Evolutionary conservation across 2,888 invertebrate species (phyloP), one percentile per base, ranked within the genome.

Genomic region (Drosophila mercatorum): DNA sequence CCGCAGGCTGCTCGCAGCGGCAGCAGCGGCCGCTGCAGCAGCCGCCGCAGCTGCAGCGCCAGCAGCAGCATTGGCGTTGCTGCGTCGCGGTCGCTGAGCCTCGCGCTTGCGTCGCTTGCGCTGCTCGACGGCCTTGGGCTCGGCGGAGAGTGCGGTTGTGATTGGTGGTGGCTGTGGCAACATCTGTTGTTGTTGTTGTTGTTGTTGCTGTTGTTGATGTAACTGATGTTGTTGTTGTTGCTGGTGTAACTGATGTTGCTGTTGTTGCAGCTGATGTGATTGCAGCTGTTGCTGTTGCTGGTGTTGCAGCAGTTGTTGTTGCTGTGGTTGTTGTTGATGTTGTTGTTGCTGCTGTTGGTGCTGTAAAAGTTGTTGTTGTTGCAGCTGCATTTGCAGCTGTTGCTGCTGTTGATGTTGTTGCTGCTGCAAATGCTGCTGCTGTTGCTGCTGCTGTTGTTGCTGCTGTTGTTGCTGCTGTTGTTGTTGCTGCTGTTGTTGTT

Each of bases 21-120:
- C 66, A 44, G 65, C 43, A 1, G 65, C 64, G 1, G 58, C 78
- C 0, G 68, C 75, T 0, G 69, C 71, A 11, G 68, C 75, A 4
- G 59, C 69, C 31, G 68, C 68, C 10, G 65, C 73, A 7, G 72
- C 72, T 1, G 73, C 66, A 4, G 67, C 75, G 1, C 66, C 67
- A 11, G 56, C 83, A 6, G 61, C 70, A 93, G 95, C 93, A 95
- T 94, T 92, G 0, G 81, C 68, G 64, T 84, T 84, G 95, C 95
- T 80, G n/a, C 97, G 94, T 56, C 97, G 94, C 86, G 97, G 97
- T 88, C 97, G 96, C 91, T 97, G 96, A 91, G 97, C 96, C 88
- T 96, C 96, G 51, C 96, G 94, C 76, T 96, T 94, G 90, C 96
- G 96, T 70, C 95, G 94, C 91, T 96, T 96, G 81, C 96, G 94